A percentile compares a stretch with the other conserved stretches of the same genome.
phyloP scores from a whole-genome alignment of 2,888 invertebrate species.

The Cybosia mesomella region DNA sequence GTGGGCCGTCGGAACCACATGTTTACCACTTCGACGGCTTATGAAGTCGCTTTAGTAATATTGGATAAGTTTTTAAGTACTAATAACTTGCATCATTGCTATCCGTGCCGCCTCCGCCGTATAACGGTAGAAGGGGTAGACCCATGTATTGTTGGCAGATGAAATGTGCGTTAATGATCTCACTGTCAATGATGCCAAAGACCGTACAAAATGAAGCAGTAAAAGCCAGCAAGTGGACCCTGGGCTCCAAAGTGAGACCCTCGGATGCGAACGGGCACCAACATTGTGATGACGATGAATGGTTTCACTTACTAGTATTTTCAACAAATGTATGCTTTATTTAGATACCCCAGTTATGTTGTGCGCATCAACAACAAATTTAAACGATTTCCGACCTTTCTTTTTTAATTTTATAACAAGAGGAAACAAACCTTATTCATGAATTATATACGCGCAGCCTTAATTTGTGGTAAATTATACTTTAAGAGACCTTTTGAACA shows the following conservation, averaged over 20 bases:
- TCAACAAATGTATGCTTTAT: neutral
- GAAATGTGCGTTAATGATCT: too few species aligned
- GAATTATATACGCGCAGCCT: constrained; percentile 72
- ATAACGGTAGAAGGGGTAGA: too few species aligned
- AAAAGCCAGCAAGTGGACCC: neutral
- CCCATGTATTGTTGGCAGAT: too few species aligned
- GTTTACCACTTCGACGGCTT: too few species aligned
- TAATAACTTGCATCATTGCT: neutral
- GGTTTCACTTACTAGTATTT: neutral
- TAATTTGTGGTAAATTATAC: constrained; percentile 77
- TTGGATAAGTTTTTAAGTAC: neutral
- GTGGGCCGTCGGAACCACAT: too few species aligned
- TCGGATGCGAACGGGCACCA: too few species aligned
- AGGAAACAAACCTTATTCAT: constrained; percentile 59
- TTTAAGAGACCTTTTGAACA: constrained; percentile 64
- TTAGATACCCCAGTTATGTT: neutral
- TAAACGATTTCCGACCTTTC: constrained; percentile 35
- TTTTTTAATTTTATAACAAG: constrained; percentile 52
- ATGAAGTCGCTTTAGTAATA: too few species aligned
- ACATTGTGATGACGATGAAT: too few species aligned
- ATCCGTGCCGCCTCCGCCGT: too few species aligned
- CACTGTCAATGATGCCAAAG: neutral
- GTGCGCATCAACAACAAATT: constrained; percentile 12
- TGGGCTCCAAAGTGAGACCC: neutral
- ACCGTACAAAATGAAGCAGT: too few species aligned